Base-by-base conservation (phyloP, 1,140 invertebrate genomes). In the Arion vulgaris region DNA sequence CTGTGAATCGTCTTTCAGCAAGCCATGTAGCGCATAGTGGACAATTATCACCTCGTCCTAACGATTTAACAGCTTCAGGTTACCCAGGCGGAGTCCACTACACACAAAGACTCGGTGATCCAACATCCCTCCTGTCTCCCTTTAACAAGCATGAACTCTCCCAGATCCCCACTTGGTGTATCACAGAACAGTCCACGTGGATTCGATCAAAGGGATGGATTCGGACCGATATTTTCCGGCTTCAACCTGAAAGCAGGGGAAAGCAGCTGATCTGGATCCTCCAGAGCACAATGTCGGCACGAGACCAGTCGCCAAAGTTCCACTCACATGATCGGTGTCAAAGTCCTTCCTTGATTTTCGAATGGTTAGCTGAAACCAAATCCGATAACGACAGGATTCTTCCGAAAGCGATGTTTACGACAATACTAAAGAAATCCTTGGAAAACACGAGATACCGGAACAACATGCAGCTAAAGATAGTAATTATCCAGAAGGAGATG, bases 281-380 rank as follows among this genome's bases (percentile, higher is more conserved):
- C 79, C 83, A 51, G 81, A 86, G 2, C 28, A 23, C 82, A 85
- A 19, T 39, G 72, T 32, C 36, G 73, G 57, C 19, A 81, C 80
- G 34, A 89, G 87, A 53, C 88, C 88, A 17, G 85, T 89, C 26
- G 88, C 88, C n/a, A 88, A 88, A 72, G 88, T 89, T 0, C 88
- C 87, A 0, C 88, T 32, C 87, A 89, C 66, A 75, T 87, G 34
- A 66, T 66, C 17, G 85, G 86, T 5, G 68, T 81, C 49, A 81
- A 81, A n/a, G 83, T 84, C 26, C 28, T 84, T 41, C 83, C 83
- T 28, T 26, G 79, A 85, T 62, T 80, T 82, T 53, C 53, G 57
- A 36, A 77, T 49, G 51, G 84, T 85, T 41, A 85, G 28, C 80
- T 85, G 0, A 85, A 85, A 51, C 75, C 80, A n/a, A 82, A 62